Evolutionary conservation across 2,888 invertebrate species (phyloP).

Genomic region (Hemicrepidius hirtus): DNA sequence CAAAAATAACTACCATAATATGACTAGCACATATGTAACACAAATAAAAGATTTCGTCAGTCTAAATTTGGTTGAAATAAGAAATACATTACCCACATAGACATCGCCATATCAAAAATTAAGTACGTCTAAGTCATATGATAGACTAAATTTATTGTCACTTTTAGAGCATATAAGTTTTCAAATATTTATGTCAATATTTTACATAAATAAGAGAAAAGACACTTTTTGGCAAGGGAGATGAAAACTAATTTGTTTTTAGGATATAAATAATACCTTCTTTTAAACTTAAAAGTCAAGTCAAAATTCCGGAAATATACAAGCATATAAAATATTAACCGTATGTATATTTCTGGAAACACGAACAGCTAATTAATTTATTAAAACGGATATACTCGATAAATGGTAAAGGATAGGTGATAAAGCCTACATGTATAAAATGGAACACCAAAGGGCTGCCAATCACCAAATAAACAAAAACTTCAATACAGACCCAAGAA

Average conservation of each 20-base stretch:
- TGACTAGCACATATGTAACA: constrained; percentile 61
- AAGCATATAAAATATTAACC: constrained; percentile 2
- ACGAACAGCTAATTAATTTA: neutral
- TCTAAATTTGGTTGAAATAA: constrained; percentile 53
- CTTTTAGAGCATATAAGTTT: constrained; percentile 25
- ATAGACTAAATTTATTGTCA: constrained; percentile 49
- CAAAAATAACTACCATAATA: constrained; percentile 55
- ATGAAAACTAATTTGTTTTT: constrained; percentile 6
- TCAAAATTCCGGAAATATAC: neutral
- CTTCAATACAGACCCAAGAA: too few species aligned
- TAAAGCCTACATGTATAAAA: constrained; percentile 28
- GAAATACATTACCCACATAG: constrained; percentile 39
- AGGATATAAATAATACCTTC: neutral
- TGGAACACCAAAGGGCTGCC: constrained; percentile 27
- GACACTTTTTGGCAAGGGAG: constrained; percentile 4
- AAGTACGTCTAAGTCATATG: constrained; percentile 39
- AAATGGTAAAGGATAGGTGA: constrained; percentile 14
- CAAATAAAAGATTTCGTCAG: constrained; percentile 56
- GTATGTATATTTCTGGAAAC: neutral
- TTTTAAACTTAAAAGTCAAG: neutral
- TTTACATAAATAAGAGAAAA: neutral
- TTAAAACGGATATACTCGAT: neutral
- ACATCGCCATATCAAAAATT: constrained; percentile 32
- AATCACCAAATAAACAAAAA: neutral
- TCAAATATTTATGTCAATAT: neutral